Base-by-base conservation (phyloP, 1,140 invertebrate genomes). In the Caerostris darwini region DNA sequence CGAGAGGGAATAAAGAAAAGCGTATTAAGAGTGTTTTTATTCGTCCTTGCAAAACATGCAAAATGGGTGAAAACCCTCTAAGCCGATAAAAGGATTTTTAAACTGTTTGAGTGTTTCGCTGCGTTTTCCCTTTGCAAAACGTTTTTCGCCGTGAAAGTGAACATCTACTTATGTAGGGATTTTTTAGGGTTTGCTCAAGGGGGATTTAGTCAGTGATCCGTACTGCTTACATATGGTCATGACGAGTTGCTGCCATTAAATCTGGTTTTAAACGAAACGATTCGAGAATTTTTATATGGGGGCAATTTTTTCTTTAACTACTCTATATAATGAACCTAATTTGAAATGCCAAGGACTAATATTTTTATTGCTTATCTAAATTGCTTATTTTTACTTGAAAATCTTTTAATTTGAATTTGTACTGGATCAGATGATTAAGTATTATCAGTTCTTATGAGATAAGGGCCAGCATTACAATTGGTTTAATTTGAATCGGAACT, bases 31-130 rank as follows among this genome's bases (percentile, higher is more conserved):
- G 50, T 77, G 53, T 34, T 77, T 77, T 77, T 77, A 34, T 77
- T 77, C 34, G 34, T 34, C 50, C 34, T 77, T 77, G 34, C 34
- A 77, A 77, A 77, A 77, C 71, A 77, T 77, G 71, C 71, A 7
- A 77, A 77, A 77, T 53, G 34, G 34, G 8, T 77, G 71, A 77
- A 77, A 77, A 77, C 71, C 8, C 50, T 77, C 69, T 77, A 77
- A 77, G 71, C 71, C 71, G 71, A 77, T 77, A 77, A 77, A 77
- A 77, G 71, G 71, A 77, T 77, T 77, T 77, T 77, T 77, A 77
- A 50, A 50, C 71, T 77, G 71, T 12, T 77, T 50, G 34, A 50
- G 34, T 50, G 50, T 50, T 53, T 53, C 10, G 17, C 34, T 77
- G 12, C 67, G 19, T 5, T 53, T 53, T 50, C 8, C 0, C 10